Base-by-base conservation (phyloP, 2,113 vertebrate genomes). In the Lontra canadensis region DNA sequence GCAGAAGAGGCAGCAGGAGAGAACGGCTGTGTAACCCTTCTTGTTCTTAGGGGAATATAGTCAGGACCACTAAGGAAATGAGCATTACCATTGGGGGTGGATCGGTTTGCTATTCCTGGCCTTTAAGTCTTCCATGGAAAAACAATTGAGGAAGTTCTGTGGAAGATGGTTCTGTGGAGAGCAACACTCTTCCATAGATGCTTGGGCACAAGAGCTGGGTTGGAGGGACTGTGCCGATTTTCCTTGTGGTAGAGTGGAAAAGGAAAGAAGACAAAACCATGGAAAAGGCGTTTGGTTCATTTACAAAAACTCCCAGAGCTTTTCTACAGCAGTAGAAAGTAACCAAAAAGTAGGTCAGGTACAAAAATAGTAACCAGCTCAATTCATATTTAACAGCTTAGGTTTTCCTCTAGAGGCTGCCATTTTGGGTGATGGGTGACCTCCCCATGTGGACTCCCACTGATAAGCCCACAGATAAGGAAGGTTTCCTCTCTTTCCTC, bases 291-390 rank as follows among this genome's bases (percentile, higher is more conserved):
- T 84, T 36, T 82, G 47, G 39, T 97, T 96, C 94, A 76, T 97
- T 94, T 96, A 96, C 69, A 90, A 93, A 47, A 57, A 94, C 39
- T 92, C 92, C 83, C 49, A 34, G 81, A 69, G 83, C 44, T 97
- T 96, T 96, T 80, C 52, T 78, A 29, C 44, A 79, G 90, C 59
- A 36, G n/a, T 31, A 95, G 82, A 69, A 82, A 94, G 69, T 85
- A 93, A 91, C 79, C 5, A 7, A n/a, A 89, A 97, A 97, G 59
- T 94, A 97, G 98, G 95, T 83, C 92, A 97, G 52, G 25, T 12
- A 52, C 31, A 18, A 87, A 97, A 98, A 97, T 97, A 98, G 97
- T 92, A 95, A 96, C 86, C 87, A 95, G 90, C 96, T 74, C 59
- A 80, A 92, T 79, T 95, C 80, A 34, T 90, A 80, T 95, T 92